Evolutionary conservation across 1,140 invertebrate genomes (phyloP), one percentile per base, ranked within the genome.

Genomic region (Brachionus rubens): DNA sequence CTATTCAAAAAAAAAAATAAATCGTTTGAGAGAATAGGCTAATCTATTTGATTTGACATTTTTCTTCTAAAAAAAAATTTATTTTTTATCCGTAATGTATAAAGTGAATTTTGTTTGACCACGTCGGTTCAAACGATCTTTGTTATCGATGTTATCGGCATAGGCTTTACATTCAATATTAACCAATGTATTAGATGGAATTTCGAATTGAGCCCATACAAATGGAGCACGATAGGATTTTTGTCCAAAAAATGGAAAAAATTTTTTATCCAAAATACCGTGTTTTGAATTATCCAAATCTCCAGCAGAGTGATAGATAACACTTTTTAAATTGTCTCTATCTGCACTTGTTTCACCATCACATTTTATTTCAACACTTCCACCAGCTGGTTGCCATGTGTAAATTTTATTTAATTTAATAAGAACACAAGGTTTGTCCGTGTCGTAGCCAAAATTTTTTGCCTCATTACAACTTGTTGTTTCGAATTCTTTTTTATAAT

Each of bases 91-190:
- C 6, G 59, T 30, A 21, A 67, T 46, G 59, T 30, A 67, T 12
- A 67, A 36, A 12, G 65, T 19, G 33, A 70, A 70, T 50, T 70
- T 70, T 10, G 65, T 70, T 30, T 70, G 65, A 50, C 65, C 65
- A 50, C 65, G 65, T 70, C 40, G 9, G 65, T 70, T 70, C 40
- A 70, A 7, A n/a, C 65, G 65, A 50, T 70, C 65, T 9, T 41
- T 30, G 19, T 41, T 70, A 41, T 70, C 65, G 30, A 70, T 70
- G 16, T 70, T 70, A 16, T 43, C 33, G 33, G 65, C 65, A 36
- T 41, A 43, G 10, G 65, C 65, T 26, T 50, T 46, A 40, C 65
- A 70, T 28, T 47, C 41, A 70, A 70, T 50, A 70, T 70, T 70
- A 30, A 70, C 33, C 40, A 70, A 46, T 26, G 65, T 70, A 30